phyloP scores from a whole-genome alignment of 2,888 invertebrate species.

The Theristus sp. region DNA sequence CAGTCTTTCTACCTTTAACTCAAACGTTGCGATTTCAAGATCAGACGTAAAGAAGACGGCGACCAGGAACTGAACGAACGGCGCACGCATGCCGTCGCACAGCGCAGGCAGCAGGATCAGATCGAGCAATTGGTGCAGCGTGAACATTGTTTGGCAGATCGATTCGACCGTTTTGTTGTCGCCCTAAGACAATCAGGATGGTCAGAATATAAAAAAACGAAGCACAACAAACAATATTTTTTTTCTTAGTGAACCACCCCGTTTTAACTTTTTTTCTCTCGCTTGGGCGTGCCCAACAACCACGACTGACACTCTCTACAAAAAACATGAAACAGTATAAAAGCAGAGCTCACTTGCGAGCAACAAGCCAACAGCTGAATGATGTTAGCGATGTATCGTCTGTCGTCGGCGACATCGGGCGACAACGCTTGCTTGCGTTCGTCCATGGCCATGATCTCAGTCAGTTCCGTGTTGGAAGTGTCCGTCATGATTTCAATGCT shows the following conservation, averaged over 20 bases:
- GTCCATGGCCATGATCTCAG: neutral
- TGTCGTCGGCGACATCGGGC: neutral
- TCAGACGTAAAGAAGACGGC: slow-evolving; percentile 28
- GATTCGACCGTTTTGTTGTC: slow-evolving; percentile 31
- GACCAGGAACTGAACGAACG: slow-evolving; percentile 29
- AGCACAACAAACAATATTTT: neutral
- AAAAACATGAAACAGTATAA: too few species aligned
- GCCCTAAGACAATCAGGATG: slow-evolving; percentile 14
- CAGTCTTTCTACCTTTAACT: neutral
- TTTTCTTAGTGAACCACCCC: slow-evolving; percentile 7
- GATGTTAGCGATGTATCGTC: slow-evolving; percentile 11
- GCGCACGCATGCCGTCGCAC: slow-evolving; percentile 26
- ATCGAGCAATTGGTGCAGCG: slow-evolving; percentile 25
- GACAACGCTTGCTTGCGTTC: neutral
- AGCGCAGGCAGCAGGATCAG: slow-evolving; percentile 25
- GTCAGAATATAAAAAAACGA: neutral
- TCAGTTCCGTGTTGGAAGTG: neutral
- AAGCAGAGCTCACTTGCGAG: slow-evolving; percentile 11
- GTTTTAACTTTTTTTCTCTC: too few species aligned
- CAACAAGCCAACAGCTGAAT: slow-evolving; percentile 31
- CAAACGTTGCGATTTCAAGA: slow-evolving; percentile 14
- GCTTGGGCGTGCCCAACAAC: too few species aligned
- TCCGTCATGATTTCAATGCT: slow-evolving; percentile 29
- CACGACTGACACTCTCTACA: too few species aligned
- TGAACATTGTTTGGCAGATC: slow-evolving; percentile 32